Evolutionary conservation across 2,888 invertebrate species (phyloP).

Genomic region (Meiosimyza decipiens): DNA sequence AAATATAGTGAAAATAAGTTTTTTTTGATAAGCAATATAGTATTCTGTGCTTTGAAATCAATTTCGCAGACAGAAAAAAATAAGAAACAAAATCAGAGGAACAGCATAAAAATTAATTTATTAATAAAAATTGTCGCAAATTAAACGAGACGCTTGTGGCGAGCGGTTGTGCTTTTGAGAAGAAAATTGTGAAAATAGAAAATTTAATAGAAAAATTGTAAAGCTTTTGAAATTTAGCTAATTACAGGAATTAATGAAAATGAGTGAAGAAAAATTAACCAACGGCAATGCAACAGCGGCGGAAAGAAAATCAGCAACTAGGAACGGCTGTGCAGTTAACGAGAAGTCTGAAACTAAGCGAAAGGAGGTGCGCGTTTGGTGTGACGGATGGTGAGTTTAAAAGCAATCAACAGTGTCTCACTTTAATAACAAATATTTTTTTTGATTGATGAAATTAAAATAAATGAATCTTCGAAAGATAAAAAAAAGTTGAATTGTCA

Average conservation of each 20-base stretch:
- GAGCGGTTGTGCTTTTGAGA: conserved; percentile 38
- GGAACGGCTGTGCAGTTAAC: conserved; percentile 12
- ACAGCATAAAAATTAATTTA: conserved; percentile 42
- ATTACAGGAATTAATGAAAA: conserved; percentile 35
- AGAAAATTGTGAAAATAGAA: conserved; percentile 26
- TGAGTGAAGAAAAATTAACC: conserved; percentile 44
- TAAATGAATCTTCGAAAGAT: too few relatives aligned
- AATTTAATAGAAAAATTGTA: conserved; percentile 6
- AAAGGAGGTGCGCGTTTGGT: conserved; percentile 49
- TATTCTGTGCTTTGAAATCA: too few relatives aligned
- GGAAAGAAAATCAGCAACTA: conserved; percentile 5
- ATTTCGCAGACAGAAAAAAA: not conserved
- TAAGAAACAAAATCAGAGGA: conserved; percentile 21
- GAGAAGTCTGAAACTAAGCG: conserved; percentile 24
- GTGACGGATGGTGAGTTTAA: conserved; percentile 50
- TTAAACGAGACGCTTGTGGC: conserved; percentile 40
- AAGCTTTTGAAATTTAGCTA: conserved; percentile 25
- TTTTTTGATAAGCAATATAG: too few relatives aligned
- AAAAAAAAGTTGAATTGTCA: too few relatives aligned
- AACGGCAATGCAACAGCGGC: conserved; percentile 28
- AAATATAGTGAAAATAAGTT: too few relatives aligned
- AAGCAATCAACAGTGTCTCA: not conserved
- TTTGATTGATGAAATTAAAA: not conserved
- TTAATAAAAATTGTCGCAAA: conserved; percentile 40
- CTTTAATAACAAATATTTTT: not conserved